These are phyloP conservation scores for Troides oblongomaculatus DNA, from an alignment of 2,888 invertebrate genomes.

Conservation along the genomic window DNA sequence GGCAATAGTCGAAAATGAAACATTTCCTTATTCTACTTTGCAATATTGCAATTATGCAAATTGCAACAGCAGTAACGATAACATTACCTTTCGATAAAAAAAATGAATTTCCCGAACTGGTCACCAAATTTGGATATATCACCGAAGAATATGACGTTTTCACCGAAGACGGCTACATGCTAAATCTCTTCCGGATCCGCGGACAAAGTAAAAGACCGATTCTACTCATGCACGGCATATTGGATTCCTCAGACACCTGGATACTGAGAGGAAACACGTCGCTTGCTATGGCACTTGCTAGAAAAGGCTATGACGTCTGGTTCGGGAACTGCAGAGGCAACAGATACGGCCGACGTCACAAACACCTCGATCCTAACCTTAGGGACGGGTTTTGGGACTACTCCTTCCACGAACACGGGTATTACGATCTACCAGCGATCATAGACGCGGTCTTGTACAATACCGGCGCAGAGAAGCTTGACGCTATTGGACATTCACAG, in stretches of 20 bases:
- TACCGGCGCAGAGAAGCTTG: constrained; percentile 11
- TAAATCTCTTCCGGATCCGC: constrained; percentile 54
- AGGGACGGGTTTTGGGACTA: constrained; percentile 30
- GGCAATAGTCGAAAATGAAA: not conserved
- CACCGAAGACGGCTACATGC: constrained; percentile 48
- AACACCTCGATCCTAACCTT: constrained; percentile 28
- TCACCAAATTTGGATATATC: constrained; percentile 34
- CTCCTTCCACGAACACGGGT: constrained; percentile 31
- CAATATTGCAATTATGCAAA: not conserved
- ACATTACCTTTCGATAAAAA: not conserved
- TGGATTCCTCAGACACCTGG: constrained; percentile 48
- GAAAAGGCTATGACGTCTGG: constrained; percentile 73
- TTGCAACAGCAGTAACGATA: not conserved
- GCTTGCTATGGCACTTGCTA: constrained; percentile 54
- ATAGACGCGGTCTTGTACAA: constrained; percentile 27
- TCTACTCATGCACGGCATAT: constrained; percentile 46
- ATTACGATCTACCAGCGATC: constrained; percentile 28
- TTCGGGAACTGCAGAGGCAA: constrained; percentile 78
- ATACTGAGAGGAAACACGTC: constrained; percentile 48
- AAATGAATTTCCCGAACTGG: constrained; percentile 35
- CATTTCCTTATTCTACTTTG: not conserved
- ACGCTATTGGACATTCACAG: constrained; percentile 30
- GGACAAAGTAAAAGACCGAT: constrained; percentile 49
- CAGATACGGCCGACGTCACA: constrained; percentile 78
- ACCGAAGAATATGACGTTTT: constrained; percentile 37